Base-by-base conservation (phyloP, 2,888 invertebrate species). In the Thumatha senex region DNA sequence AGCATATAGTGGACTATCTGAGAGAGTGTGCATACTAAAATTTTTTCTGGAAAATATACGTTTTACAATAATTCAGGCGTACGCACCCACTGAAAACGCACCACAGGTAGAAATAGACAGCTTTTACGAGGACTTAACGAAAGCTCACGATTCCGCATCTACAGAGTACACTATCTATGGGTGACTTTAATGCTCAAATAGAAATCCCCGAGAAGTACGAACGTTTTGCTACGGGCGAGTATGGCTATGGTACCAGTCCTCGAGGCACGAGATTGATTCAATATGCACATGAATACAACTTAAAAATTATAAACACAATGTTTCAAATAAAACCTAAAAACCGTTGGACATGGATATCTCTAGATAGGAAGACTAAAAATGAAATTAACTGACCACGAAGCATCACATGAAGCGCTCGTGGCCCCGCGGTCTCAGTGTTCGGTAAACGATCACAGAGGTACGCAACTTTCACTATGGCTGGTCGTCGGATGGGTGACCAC, bases 331-430 rank as follows among this genome's bases (percentile, higher is more conserved):
- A 42, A 34, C 40, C 10, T 13, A 10, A 40, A 33, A 1, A 34
- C 15, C 12, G 46, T 5, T 46, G 33, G 14, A 39, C 39, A 11
- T 40, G 46, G 40, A 40, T 40, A 1, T 18, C 33, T 33, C 45
- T 29, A 13, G 41, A 48, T 8, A 30, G 29, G 36, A 48, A 36
- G 1, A 41, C 10, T 13, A 41, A 30, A 36, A 41, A 48, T 7
- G 41, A 48, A 36, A 48, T 42, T 39, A 43, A 42, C 12, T 50
- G 30, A 30, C 30, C 8, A 30, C 30, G 30, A 30, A 30, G n/a
- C n/a, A n/a, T n/a, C n/a, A n/a, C n/a, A n/a, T n/a, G n/a, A n/a
- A n/a, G n/a, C n/a, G n/a, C n/a, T n/a, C n/a, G n/a, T n/a, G n/a
- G n/a, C n/a, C n/a, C n/a, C n/a, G n/a, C n/a, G n/a, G n/a, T n/a